These are phyloP conservation scores for Noctilio leporinus DNA, from an alignment of 2,113 vertebrate genomes.

Conservation along the genomic window DNA sequence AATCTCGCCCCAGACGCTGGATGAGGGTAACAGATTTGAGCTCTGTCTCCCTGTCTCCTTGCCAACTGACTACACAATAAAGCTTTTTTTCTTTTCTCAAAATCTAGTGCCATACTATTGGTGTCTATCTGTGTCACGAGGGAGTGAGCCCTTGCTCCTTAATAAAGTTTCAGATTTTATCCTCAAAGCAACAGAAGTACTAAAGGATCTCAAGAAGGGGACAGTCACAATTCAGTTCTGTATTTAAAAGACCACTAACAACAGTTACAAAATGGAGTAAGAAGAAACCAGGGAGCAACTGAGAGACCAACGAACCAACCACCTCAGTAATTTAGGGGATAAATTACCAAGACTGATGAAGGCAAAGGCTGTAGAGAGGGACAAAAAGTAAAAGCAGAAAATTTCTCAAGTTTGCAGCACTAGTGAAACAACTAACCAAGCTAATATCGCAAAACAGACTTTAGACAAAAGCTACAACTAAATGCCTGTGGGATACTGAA, in stretches of 20 bases:
- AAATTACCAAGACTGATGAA: background rate
- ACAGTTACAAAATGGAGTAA: background rate
- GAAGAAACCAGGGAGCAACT: background rate
- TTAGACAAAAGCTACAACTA: slow-evolving; percentile 17
- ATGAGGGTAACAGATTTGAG: background rate
- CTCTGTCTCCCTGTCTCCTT: background rate
- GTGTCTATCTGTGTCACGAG: background rate
- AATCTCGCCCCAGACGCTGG: background rate
- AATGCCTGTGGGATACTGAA: background rate
- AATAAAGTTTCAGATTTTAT: background rate
- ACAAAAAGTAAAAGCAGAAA: slow-evolving; percentile 5
- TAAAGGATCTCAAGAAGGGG: background rate
- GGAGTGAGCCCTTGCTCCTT: background rate
- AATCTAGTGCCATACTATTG: background rate
- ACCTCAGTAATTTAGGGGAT: background rate
- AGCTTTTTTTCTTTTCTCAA: background rate
- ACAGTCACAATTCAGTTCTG: background rate
- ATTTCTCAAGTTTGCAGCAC: background rate
- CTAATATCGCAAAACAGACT: background rate
- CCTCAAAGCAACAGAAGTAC: background rate
- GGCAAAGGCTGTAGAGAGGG: background rate
- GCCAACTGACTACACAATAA: background rate
- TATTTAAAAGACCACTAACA: background rate
- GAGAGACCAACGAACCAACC: background rate
- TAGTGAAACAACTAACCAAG: background rate